These are phyloP conservation scores for Petroica traversi DNA, from an alignment of 2,113 vertebrate genomes.

Conservation along the genomic window DNA sequence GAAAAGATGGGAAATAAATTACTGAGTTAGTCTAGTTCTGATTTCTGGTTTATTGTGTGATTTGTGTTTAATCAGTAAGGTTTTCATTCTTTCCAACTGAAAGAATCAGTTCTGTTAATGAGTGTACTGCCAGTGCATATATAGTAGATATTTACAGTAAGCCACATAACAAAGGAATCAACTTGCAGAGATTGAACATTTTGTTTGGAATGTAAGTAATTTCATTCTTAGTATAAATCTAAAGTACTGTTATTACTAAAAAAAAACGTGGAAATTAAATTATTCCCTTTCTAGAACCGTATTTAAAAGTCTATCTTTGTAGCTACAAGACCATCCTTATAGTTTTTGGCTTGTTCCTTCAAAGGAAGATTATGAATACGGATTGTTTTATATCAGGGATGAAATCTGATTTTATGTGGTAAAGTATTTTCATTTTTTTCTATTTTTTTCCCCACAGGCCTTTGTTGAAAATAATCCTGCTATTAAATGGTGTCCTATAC, in stretches of 20 bases:
- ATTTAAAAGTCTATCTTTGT: neutral
- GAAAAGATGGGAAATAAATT: neutral
- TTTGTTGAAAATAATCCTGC: slow-evolving; percentile 99
- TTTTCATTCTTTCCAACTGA: neutral
- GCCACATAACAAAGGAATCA: neutral
- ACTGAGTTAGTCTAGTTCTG: neutral
- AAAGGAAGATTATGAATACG: neutral
- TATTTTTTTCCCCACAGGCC: slow-evolving; percentile 76
- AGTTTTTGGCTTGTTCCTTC: neutral
- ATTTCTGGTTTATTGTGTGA: neutral
- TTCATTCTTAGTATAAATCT: neutral
- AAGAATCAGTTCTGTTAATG: neutral
- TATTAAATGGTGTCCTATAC: slow-evolving; percentile 95
- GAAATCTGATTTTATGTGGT: neutral
- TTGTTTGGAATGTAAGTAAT: neutral
- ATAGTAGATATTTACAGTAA: neutral
- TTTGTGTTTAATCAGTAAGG: neutral
- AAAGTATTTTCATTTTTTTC: slow-evolving; percentile 19
- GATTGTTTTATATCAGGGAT: neutral
- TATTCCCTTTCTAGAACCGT: neutral
- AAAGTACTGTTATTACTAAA: neutral
- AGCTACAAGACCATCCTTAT: neutral
- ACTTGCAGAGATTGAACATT: neutral
- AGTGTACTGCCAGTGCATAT: neutral
- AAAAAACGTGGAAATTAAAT: neutral